Evolutionary conservation across 2,797 vertebrate species (phyloP), one percentile per base, ranked within the genome.

Genomic region (Miichthys miiuy): DNA sequence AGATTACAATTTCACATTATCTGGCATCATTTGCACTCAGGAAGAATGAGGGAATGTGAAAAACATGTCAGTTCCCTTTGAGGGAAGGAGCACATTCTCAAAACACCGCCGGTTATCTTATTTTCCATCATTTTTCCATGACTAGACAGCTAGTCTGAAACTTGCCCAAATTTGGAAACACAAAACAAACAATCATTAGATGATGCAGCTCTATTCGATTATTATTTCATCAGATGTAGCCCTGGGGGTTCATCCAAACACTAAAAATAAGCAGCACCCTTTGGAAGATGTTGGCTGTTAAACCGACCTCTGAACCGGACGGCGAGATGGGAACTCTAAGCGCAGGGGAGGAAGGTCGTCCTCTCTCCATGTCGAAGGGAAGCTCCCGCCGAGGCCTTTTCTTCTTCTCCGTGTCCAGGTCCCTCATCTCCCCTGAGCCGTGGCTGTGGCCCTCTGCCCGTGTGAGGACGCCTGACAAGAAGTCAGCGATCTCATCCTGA

Each of bases 401-500:
- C 88, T 98, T 98, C 91, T 97, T 99, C 89, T 99, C 98, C 0
- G 97, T 96, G 61, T 99, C 98, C 65, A 97, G 90, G 81, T 99
- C 98, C 6, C 97, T 96, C 20, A 97, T 96, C 79, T 99, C 98
- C 0, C 96, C 95, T 14, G 96, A 95, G 0, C 92, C 62, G 8
- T 97, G 97, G 0, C 94, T 17, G 3, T 97, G 96, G 30, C 95
- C 95, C 62, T 98, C 97, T 0, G 96, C 83, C 2, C 97, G 96
- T 0, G 96, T 96, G 30, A 99, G 96, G 72, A 99, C 97, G 0
- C 97, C 96, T 0, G 97, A 97, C 87, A 99, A 91, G 87, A 99
- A 99, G 86, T 99, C 98, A 0, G 97, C 96, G 0, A 99, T 99
- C 90, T 99, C 98, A 65, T 99, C 98, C 98, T 99, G 70, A 30